Evolutionary conservation across 2,113 vertebrate species (phyloP).

Genomic region (Bufo gargarizans): DNA sequence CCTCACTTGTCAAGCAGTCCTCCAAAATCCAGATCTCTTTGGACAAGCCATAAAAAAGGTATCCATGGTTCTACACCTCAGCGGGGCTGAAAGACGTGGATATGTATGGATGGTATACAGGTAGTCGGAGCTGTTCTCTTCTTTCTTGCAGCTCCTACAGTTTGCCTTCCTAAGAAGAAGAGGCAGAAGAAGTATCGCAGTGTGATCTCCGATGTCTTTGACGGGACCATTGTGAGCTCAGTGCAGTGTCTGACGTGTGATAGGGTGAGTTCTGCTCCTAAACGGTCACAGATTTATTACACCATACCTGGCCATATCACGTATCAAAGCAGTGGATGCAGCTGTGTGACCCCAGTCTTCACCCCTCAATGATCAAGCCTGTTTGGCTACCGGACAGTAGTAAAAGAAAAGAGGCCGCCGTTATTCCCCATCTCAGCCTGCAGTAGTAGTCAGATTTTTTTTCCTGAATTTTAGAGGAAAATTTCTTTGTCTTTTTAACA

Average conservation of each 20-base stretch:
- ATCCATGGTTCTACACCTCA: not conserved
- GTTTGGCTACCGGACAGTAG: too few relatives aligned
- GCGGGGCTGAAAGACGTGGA: not conserved
- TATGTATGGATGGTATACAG: not conserved
- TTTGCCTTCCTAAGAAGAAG: slow-evolving; percentile 85
- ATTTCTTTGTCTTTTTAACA: too few relatives aligned
- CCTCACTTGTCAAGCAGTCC: slow-evolving; percentile 86
- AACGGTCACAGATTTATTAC: not conserved
- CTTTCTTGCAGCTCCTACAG: slow-evolving; percentile 70
- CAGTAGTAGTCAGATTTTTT: not conserved
- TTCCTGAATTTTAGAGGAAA: not conserved
- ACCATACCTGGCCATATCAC: not conserved
- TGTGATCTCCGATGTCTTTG: slow-evolving; percentile 95
- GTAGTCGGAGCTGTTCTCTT: not conserved
- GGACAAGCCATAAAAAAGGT: slow-evolving; percentile 94
- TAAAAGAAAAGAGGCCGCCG: too few relatives aligned
- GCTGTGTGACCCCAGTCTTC: not conserved
- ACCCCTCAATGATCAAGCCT: too few relatives aligned
- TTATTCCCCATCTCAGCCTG: not conserved
- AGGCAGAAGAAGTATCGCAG: slow-evolving; percentile 92
- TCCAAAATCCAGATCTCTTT: slow-evolving; percentile 81
- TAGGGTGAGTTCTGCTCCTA: slow-evolving; percentile 78
- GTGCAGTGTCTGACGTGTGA: slow-evolving; percentile 98
- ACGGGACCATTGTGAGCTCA: slow-evolving; percentile 95
- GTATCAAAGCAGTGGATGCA: not conserved